Evolutionary conservation across 2,113 vertebrate species (phyloP), one percentile per base, ranked within the genome.

Genomic region (Cnemophilus loriae): DNA sequence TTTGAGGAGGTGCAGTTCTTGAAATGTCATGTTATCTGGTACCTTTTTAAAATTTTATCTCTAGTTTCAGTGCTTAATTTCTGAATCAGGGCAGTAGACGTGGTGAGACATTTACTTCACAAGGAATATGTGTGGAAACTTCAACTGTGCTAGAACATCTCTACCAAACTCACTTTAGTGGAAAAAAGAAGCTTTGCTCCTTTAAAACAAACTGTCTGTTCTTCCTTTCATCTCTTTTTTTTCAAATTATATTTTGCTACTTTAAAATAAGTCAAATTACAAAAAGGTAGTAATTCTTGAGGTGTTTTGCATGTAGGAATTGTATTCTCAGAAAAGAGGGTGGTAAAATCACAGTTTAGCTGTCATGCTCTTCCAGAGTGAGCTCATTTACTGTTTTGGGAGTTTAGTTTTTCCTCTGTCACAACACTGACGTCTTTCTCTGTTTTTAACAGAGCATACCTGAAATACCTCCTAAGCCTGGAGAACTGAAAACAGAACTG

Each of bases 401-500:
- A 44, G 21, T 64, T 78, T 23, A 15, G 8, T 53, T 84, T 87
- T 91, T 35, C 22, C 65, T 68, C 24, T 96, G 49, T 46, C 53
- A 50, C 27, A 64, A 13, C 32, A 27, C 16, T 93, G 81, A 85
- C 2, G 0, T 56, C 60, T 97, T 11, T 93, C 42, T 95, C 52
- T 73, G 28, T 71, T 84, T 96, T 76, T 94, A 81, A 87, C 85
- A 99, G 99, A 98, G 97, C 53, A 98, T 99, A 94, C 99, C 99
- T 96, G 99, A 99, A 75, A 71, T 98, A 76, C 99, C 99, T 80
- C 99, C 99, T 42, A 98, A 98, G 79, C 99, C 98, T 71, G 99
- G 99, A 65, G 98, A 99, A 89, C 98, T 99, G 75, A 98, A 16
- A 97, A 99, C 99, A 11, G 99, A 99, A 88, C 98, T 99, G 27